Conservation (phyloP, 2,888 invertebrate species). For the Pimpla rufipes region DNA sequence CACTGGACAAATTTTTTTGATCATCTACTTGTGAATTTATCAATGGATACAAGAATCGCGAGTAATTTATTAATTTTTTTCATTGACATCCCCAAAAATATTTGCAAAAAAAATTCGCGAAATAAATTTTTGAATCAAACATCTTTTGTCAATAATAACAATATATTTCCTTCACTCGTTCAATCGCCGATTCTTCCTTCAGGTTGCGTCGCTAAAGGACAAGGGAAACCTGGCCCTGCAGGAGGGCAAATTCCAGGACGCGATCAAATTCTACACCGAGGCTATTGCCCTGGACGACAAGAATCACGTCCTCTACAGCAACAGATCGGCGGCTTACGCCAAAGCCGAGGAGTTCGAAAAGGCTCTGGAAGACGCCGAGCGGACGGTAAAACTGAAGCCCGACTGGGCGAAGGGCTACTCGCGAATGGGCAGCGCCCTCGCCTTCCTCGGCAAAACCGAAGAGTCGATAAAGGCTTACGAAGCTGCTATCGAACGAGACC, state of each 20-base stretch:
- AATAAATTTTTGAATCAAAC: too few relatives aligned
- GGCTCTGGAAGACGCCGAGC: slow-evolving; percentile 94
- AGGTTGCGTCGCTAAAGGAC: slow-evolving; percentile 94
- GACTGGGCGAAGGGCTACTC: slow-evolving; percentile 96
- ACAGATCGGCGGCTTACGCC: slow-evolving; percentile 96
- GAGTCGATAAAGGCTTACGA: slow-evolving; percentile 93
- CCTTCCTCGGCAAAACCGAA: slow-evolving; percentile 90
- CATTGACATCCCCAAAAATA: too few relatives aligned
- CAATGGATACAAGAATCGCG: too few relatives aligned
- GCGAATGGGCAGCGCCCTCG: slow-evolving; percentile 94
- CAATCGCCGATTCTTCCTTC: too few relatives aligned
- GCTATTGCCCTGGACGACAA: slow-evolving; percentile 92
- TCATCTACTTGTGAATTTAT: not conserved
- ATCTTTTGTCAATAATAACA: too few relatives aligned
- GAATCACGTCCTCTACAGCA: slow-evolving; percentile 96
- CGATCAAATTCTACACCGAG: slow-evolving; percentile 92
- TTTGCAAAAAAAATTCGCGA: too few relatives aligned
- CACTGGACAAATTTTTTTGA: not conserved
- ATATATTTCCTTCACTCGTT: not conserved
- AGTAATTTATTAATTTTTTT: too few relatives aligned
- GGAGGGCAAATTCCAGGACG: slow-evolving; percentile 92
- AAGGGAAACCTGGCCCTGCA: slow-evolving; percentile 95
- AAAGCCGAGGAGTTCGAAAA: slow-evolving; percentile 91
- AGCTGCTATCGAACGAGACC: slow-evolving; percentile 90
- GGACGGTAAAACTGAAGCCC: slow-evolving; percentile 92